A percentile compares a stretch with the other conserved stretches of the same genome.
phyloP scores from a whole-genome alignment of 2,113 vertebrate species.

The Tautogolabrus adspersus region DNA sequence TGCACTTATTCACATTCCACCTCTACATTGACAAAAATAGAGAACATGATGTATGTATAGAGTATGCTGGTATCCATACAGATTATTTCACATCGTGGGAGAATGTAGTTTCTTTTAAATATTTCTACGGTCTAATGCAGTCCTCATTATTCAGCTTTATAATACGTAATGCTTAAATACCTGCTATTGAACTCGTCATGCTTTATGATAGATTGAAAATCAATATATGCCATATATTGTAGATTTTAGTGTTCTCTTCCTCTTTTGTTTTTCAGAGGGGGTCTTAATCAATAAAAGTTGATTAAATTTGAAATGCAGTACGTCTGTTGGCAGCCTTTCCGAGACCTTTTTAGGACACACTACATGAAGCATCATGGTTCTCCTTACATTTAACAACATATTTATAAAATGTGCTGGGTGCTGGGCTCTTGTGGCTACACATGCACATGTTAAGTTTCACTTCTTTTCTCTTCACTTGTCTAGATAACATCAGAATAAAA shows the following conservation, averaged over 20 bases:
- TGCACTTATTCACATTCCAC: too few species aligned
- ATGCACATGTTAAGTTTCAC: neutral
- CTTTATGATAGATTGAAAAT: conserved; percentile 29
- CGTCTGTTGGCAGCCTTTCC: neutral
- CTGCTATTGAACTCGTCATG: conserved; percentile 22
- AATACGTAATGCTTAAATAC: neutral
- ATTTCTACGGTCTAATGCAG: neutral
- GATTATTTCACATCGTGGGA: too few species aligned
- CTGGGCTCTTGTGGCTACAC: too few species aligned
- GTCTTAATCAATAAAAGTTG: conserved; percentile 15
- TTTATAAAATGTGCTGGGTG: too few species aligned
- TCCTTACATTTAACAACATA: too few species aligned
- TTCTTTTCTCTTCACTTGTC: neutral
- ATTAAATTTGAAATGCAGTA: conserved; percentile 12
- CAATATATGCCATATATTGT: conserved; percentile 22
- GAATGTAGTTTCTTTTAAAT: too few species aligned
- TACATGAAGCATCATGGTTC: neutral
- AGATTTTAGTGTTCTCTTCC: conserved; percentile 21
- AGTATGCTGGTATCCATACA: too few species aligned
- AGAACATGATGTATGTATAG: too few species aligned
- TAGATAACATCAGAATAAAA: neutral
- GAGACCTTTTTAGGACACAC: neutral
- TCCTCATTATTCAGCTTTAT: neutral
- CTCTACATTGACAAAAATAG: too few species aligned
- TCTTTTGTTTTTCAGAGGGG: conserved; percentile 15